These are phyloP conservation scores for Molorchus minor DNA, from an alignment of 2,888 invertebrate species.

Conservation along the genomic window DNA sequence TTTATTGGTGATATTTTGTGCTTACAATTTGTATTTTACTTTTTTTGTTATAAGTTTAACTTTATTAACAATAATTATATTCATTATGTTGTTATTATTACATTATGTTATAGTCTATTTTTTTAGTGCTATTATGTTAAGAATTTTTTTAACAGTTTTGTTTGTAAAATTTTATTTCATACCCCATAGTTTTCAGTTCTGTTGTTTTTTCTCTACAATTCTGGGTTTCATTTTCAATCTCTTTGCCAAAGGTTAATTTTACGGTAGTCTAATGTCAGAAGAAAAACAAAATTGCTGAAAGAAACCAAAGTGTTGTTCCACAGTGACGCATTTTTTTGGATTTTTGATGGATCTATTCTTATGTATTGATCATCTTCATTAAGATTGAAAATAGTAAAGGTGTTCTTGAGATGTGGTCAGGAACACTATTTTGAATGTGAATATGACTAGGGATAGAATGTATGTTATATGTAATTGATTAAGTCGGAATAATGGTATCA, in stretches of 20 bases:
- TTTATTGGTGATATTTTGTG: constrained; percentile 44
- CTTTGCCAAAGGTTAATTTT: constrained; percentile 41
- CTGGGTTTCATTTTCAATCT: constrained; percentile 30
- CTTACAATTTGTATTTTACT: constrained; percentile 41
- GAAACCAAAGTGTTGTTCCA: constrained; percentile 32
- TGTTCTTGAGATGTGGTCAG: constrained; percentile 44
- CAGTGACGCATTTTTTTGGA: constrained; percentile 21
- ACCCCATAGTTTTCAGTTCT: constrained; percentile 38
- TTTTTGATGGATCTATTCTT: constrained; percentile 25
- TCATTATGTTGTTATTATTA: constrained; percentile 48
- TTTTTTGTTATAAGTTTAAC: constrained; percentile 46
- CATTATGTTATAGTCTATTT: constrained; percentile 54
- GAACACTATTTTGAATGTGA: constrained; percentile 54
- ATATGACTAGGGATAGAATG: constrained; percentile 55
- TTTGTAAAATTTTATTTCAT: constrained; percentile 52
- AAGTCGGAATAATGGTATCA: constrained; percentile 55
- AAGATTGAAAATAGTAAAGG: constrained; percentile 38
- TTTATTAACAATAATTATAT: constrained; percentile 41
- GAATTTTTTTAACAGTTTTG: constrained; percentile 51
- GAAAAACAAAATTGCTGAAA: constrained; percentile 11
- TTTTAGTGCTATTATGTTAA: constrained; percentile 52
- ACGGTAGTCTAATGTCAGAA: constrained; percentile 33
- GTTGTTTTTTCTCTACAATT: constrained; percentile 31
- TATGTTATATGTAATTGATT: constrained; percentile 54
- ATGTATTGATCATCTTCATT: constrained; percentile 34